A percentile compares a stretch with the other conserved stretches of the same genome.
These are phyloP conservation scores for Crypturellus undulatus DNA, from an alignment of 2,113 vertebrate species.

Conservation along the genomic window DNA sequence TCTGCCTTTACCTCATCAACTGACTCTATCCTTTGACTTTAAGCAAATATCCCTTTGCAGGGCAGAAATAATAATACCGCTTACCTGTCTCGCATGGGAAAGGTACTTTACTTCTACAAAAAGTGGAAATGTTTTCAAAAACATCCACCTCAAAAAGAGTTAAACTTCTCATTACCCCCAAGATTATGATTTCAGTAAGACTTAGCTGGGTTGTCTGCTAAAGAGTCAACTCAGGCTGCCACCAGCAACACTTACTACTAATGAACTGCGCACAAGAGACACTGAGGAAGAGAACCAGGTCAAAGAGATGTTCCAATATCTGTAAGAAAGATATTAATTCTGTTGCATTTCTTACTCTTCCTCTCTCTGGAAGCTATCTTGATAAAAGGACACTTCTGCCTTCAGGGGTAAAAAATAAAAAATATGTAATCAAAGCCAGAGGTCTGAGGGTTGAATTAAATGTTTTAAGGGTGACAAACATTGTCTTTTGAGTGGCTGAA, in stretches of 20 bases:
- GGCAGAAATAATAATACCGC: background rate
- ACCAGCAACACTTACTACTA: background rate
- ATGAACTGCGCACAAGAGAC: background rate
- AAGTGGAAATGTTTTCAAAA: background rate
- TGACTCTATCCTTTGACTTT: background rate
- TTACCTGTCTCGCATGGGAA: background rate
- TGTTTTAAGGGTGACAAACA: background rate
- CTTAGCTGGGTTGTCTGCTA: background rate
- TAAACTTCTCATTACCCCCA: background rate
- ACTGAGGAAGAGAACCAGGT: background rate
- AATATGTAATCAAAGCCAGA: background rate
- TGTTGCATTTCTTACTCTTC: background rate
- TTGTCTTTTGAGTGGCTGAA: background rate
- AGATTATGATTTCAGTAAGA: background rate
- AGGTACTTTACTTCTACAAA: background rate
- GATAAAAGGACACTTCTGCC: background rate
- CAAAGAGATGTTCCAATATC: background rate
- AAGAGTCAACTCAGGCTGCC: background rate
- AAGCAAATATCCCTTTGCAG: background rate
- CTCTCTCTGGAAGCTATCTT: background rate
- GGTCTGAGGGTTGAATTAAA: background rate
- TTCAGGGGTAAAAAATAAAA: background rate
- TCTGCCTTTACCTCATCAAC: background rate
- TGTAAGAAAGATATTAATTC: background rate
- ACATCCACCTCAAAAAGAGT: background rate